phyloP scores from a whole-genome alignment of 2,888 invertebrate genomes.

The Iphiclides podalirius region DNA sequence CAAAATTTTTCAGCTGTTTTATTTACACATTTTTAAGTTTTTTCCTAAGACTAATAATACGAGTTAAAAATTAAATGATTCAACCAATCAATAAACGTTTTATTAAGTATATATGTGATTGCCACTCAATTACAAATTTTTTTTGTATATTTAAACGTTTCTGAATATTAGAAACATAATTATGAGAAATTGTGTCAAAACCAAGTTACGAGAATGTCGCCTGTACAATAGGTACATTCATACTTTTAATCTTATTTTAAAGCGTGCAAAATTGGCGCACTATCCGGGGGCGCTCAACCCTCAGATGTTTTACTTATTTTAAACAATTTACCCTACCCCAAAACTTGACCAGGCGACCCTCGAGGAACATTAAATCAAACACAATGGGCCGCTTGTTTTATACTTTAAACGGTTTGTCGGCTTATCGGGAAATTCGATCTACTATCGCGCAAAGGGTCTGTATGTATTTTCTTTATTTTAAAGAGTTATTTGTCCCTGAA shows the following conservation, averaged over 20 bases:
- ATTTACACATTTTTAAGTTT: too few relatives aligned
- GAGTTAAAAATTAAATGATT: too few relatives aligned
- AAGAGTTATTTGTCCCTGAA: slow-evolving; percentile 69
- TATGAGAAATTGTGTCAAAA: too few relatives aligned
- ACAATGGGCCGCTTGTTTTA: slow-evolving; percentile 42
- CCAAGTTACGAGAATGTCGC: too few relatives aligned
- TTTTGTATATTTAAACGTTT: too few relatives aligned
- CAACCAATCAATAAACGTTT: too few relatives aligned
- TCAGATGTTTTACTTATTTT: slow-evolving; percentile 62
- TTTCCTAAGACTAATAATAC: too few relatives aligned
- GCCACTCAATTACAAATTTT: too few relatives aligned
- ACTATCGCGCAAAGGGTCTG: slow-evolving; percentile 50
- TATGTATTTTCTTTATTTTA: slow-evolving; percentile 63
- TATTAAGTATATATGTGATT: too few relatives aligned
- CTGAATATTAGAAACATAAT: too few relatives aligned
- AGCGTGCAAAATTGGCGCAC: slow-evolving; percentile 38
- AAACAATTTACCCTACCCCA: slow-evolving; percentile 54
- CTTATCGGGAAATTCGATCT: slow-evolving; percentile 63
- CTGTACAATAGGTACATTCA: too few relatives aligned
- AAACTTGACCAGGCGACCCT: slow-evolving; percentile 61
- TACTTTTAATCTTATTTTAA: slow-evolving; percentile 24
- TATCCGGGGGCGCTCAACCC: slow-evolving; percentile 50
- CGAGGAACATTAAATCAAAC: slow-evolving; percentile 61
- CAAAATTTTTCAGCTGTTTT: too few relatives aligned
- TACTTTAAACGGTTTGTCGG: slow-evolving; percentile 50